Base-by-base conservation (phyloP, 2,113 vertebrate species). In the Phyllopteryx taeniolatus region DNA sequence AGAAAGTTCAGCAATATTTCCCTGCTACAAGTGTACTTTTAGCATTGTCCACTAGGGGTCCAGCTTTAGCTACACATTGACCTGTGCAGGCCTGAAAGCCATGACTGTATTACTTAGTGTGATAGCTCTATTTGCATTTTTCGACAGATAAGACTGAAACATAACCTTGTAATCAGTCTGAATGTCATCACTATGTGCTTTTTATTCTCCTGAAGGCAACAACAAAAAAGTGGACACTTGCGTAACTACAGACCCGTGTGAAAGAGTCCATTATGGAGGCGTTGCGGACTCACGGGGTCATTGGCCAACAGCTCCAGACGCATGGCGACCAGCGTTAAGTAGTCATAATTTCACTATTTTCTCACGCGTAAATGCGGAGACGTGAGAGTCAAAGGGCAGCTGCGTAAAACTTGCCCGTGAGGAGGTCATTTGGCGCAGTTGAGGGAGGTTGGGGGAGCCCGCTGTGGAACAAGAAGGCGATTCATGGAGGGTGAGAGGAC, bases 341-440 rank as follows among this genome's bases (percentile, higher is more conserved):
- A 61, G 85, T 86, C 87, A 86, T 88, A 90, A 89, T 89, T 87
- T 83, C 79, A 81, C 85, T 87, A 69, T 89, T 92, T 90, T 91
- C 85, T 81, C 79, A 88, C 83, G 82, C 82, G 71, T 90, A 87
- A 87, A 90, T 84, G 86, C 59, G 77, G 85, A 87, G 88, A 87
- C 83, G 67, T 44, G 19, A 73, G 79, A 78, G 91, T 85, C 84
- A 85, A 78, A 91, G 91, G 91, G 93, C 84, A 85, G 64, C 73
- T 39, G 85, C 81, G 75, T 91, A 91, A 93, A 93, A 91, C 83
- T 80, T 91, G 87, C 86, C 84, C 73, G 78, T 85, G 87, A 61
- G 72, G 78, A 73, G 87, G 88, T 87, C 83, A 22, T 20, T 79
- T 69, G 54, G 74, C 69, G 59, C 73, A 65, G 64, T 70, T 70